These are phyloP conservation scores for Heliconius congener DNA, from an alignment of 1,140 invertebrate genomes.

Conservation along the genomic window DNA sequence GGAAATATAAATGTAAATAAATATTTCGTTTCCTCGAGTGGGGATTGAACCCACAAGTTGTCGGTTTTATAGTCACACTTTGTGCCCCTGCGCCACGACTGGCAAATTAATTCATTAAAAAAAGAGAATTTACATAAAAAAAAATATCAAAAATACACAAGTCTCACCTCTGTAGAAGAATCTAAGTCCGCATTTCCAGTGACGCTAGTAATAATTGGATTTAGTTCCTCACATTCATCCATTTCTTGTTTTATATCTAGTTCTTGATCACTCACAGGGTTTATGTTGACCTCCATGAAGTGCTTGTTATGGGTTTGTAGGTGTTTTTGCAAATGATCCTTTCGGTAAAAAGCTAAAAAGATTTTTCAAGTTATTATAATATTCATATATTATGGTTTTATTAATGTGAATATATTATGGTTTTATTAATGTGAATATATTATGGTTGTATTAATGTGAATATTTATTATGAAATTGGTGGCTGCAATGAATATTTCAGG, in stretches of 20 bases:
- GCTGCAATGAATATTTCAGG: no score
- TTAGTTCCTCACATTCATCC: conserved; percentile 48
- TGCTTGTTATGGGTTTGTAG: conserved; percentile 86
- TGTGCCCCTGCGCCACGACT: no score
- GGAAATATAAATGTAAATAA: no score
- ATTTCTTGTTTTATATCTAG: conserved; percentile 43
- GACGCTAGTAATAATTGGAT: conserved; percentile 40
- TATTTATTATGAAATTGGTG: no score
- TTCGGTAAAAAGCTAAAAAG: conserved; percentile 86
- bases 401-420: background rate
- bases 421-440: background rate
- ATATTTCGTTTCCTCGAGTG: no score
- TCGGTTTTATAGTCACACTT: no score
- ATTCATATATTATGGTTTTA: background rate
- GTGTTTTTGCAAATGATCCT: conserved; percentile 90
- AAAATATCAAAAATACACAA: background rate
- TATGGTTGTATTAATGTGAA: background rate
- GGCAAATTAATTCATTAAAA: no score
- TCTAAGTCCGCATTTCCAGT: conserved; percentile 36
- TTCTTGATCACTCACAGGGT: conserved; percentile 65
- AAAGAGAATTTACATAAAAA: no score
- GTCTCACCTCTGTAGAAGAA: conserved; percentile 47
- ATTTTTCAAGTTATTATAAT: background rate
- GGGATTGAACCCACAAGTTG: no score
- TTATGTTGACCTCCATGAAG: conserved; percentile 50